Evolutionary conservation across 2,797 vertebrate species (phyloP), one percentile per base, ranked within the genome.

Genomic region (Neosilurus hyrtlii): DNA sequence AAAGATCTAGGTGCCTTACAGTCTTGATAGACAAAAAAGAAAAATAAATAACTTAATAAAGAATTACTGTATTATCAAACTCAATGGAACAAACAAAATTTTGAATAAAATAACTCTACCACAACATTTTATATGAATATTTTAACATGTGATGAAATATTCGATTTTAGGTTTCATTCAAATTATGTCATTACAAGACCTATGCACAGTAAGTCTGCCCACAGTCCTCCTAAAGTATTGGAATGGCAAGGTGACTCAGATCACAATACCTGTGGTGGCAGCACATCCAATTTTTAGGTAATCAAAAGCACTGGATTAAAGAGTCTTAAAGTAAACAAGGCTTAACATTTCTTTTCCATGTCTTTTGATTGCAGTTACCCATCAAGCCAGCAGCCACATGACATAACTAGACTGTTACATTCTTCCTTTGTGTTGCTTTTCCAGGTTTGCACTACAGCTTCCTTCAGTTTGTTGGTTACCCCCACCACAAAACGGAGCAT

Each of bases 111-210:
- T 18, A 52, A 35, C 49, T 43, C 16, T 7, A 74, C 61, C 49
- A 71, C 22, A 81, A 71, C 56, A 65, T 24, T 56, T 82, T 51
- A 30, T 30, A 20, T 63, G 57, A 62, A 63, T 37, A 59, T 52
- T 49, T 71, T 81, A 49, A 61, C 22, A 61, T 11, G 15, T 52
- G 22, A 62, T n/a, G 8, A 2, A 30, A 71, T 9, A 72, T 51
- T 51, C 61, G 56, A 22, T 74, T 43, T 62, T 10, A 20, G 61
- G 24, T 65, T 82, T 74, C 43, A 74, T 82, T 61, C 49, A 73
- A 74, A 82, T 73, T 2, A 70, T 37, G 68, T 51, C 37, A 51
- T 30, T 59, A 81, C 7, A 61, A 81, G 35, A 20, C 37, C 54
- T 61, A 14, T 18, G 35, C n/a, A 70, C 8, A 59, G 54, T 24